phyloP scores from a whole-genome alignment of 1,140 invertebrate species.

The Drosophila obscura region DNA sequence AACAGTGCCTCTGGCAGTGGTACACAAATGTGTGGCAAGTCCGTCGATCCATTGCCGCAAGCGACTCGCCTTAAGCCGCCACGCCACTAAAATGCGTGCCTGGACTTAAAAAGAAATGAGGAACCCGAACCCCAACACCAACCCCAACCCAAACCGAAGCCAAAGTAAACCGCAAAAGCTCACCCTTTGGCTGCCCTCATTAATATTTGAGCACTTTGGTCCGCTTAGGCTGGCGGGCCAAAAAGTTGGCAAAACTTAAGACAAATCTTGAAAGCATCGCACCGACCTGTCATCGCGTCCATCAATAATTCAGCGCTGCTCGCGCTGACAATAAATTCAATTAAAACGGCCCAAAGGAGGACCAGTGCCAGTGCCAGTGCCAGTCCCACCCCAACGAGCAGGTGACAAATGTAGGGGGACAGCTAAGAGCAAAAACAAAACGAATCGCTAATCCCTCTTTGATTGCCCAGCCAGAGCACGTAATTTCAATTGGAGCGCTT shows the following conservation, averaged over 20 bases:
- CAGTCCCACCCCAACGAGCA: slow-evolving; percentile 16
- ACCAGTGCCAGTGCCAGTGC: too few species aligned
- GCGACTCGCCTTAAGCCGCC: slow-evolving; percentile 11
- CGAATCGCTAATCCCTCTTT: slow-evolving; percentile 65
- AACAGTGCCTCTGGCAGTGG: background rate
- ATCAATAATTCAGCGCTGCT: slow-evolving; percentile 63
- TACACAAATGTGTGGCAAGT: too few species aligned
- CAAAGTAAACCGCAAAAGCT: slow-evolving; percentile 37
- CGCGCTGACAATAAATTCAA: slow-evolving; percentile 63
- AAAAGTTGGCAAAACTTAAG: slow-evolving; percentile 61
- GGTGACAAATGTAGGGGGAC: slow-evolving; percentile 46
- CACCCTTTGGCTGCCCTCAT: slow-evolving; percentile 47
- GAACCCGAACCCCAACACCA: background rate
- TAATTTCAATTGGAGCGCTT: slow-evolving; percentile 63
- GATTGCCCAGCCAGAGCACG: slow-evolving; percentile 66
- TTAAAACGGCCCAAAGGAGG: slow-evolving; percentile 64
- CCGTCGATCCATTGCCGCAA: background rate
- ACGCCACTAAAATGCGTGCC: slow-evolving; percentile 35
- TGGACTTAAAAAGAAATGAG: slow-evolving; percentile 34
- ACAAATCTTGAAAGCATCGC: slow-evolving; percentile 50
- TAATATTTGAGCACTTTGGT: slow-evolving; percentile 58
- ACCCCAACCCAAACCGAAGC: background rate
- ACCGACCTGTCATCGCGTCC: slow-evolving; percentile 52
- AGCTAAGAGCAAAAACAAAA: slow-evolving; percentile 39
- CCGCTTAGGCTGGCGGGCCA: slow-evolving; percentile 25